Evolutionary conservation across 2,888 invertebrate species (phyloP).

Genomic region (Plebejus melissa): DNA sequence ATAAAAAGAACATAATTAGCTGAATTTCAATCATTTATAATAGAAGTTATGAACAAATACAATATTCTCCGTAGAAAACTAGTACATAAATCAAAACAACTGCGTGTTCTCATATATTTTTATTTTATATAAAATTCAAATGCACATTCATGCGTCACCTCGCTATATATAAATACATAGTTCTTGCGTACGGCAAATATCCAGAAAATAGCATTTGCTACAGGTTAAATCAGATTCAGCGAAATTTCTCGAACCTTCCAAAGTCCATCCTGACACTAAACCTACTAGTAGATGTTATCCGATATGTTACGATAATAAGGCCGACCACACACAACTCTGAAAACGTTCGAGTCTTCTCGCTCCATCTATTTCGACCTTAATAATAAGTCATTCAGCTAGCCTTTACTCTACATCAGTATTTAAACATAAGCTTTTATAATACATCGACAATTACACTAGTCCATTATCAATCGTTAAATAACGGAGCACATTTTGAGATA

Average conservation of each 20-base stretch:
- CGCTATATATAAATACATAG: constrained; percentile 74
- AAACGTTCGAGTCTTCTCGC: neutral
- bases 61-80: constrained; percentile 10
- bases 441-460: constrained; percentile 61
- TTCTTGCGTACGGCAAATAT: constrained; percentile 69
- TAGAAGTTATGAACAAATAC: constrained; percentile 4
- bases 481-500: constrained; percentile 40
- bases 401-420: constrained; percentile 65
- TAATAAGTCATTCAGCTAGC: constrained; percentile 74
- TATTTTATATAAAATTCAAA: constrained; percentile 78
- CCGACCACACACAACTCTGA: neutral
- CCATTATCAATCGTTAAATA: constrained; percentile 44
- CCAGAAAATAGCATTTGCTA: constrained; percentile 78
- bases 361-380: constrained; percentile 6
- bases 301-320: neutral
- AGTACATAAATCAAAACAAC: constrained; percentile 38
- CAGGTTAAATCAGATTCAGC: constrained; percentile 10
- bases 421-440: constrained; percentile 64
- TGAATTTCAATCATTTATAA: neutral
- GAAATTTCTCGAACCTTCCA: neutral
- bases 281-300: neutral
- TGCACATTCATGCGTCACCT: constrained; percentile 69
- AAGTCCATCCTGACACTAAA: neutral
- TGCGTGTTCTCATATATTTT: constrained; percentile 68
- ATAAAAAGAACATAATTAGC: too few species aligned